phyloP scores from a whole-genome alignment of 2,888 invertebrate genomes.

The Drosophila anomelani region DNA sequence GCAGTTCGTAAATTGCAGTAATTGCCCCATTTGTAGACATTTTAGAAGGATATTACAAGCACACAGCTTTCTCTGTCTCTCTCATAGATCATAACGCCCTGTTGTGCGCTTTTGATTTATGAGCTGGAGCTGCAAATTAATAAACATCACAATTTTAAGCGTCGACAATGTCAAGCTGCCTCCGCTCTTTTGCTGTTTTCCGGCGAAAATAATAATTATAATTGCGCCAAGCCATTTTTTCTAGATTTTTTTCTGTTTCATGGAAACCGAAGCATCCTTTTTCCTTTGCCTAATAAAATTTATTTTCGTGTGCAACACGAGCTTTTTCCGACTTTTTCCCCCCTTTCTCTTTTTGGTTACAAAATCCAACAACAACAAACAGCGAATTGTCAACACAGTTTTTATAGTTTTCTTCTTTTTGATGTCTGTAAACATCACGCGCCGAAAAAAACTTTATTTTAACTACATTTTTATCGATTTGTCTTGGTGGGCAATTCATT shows the following conservation, averaged over 20 bases:
- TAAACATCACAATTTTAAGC: constrained; percentile 60
- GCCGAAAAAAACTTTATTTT: constrained; percentile 62
- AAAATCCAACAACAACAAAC: constrained; percentile 12
- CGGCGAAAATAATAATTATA: constrained; percentile 28
- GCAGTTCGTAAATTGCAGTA: constrained; percentile 23
- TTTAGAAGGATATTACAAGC: constrained; percentile 20
- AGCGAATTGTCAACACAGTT: constrained; percentile 44
- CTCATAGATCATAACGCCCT: constrained; percentile 54
- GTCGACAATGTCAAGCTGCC: constrained; percentile 31
- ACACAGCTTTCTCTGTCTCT: not conserved
- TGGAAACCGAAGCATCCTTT: constrained; percentile 11
- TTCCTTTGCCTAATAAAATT: constrained; percentile 50
- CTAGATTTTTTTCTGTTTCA: not conserved
- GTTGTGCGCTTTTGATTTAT: constrained; percentile 56
- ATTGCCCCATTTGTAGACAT: constrained; percentile 33
- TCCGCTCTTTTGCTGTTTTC: not conserved
- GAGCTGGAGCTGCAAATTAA: constrained; percentile 60
- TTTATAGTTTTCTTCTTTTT: constrained; percentile 37
- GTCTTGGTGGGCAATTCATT: constrained; percentile 57
- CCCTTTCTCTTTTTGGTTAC: not conserved
- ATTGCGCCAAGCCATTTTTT: constrained; percentile 12
- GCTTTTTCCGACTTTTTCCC: constrained; percentile 8
- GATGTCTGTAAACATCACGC: constrained; percentile 51
- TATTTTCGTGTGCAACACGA: constrained; percentile 59
- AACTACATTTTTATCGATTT: constrained; percentile 74